Evolutionary conservation across 2,113 vertebrate species (phyloP), one percentile per base, ranked within the genome.

Genomic region (Speoplatyrhinus poulsoni): DNA sequence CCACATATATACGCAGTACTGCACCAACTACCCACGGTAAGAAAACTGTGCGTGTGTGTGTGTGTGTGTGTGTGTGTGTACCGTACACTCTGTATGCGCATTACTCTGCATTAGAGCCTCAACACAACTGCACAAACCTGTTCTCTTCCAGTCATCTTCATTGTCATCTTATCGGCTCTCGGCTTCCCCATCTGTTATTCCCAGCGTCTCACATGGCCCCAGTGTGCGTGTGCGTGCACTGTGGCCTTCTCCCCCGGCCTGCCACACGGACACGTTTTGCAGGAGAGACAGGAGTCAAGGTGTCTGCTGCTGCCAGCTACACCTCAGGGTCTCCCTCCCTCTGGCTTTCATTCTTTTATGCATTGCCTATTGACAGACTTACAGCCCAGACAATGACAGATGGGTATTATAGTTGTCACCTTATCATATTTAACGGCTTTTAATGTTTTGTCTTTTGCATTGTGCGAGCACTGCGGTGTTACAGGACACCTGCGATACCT

Each of bases 1-100:
- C 88, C 96, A 98, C 84, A 95, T 98, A 80, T 98, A 98, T 60
- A 98, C 96, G 0, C 95, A 98, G 85, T 98, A 98, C 80, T 98
- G 96, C 88, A 98, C 96, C 65, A 98, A 98, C 90, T 98, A 98
- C 63, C 96, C 96, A 60, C 94, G 95, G 96, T 90, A 82, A 87
- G 0, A 12, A 1, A 6, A 19, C 13, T 13, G 13, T 65, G 47
- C 57, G 15, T 62, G 17, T 56, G 57, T 55, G 13, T 58, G 50
- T 33, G 36, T 36, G 46, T 56, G 47, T 46, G 61, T 56, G 60
- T 33, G n/a, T 69, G 67, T 56, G 60, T 33, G n/a, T 69, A 62
- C n/a, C 11, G 10, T 67, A 13, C 36, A 69, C 26, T 69, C n/a
- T 74, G 26, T 52, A 41, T 46, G 26, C 49, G 11, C 36, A 41